Conservation (phyloP, 1,140 invertebrate genomes). For the Cydia strobilella region DNA sequence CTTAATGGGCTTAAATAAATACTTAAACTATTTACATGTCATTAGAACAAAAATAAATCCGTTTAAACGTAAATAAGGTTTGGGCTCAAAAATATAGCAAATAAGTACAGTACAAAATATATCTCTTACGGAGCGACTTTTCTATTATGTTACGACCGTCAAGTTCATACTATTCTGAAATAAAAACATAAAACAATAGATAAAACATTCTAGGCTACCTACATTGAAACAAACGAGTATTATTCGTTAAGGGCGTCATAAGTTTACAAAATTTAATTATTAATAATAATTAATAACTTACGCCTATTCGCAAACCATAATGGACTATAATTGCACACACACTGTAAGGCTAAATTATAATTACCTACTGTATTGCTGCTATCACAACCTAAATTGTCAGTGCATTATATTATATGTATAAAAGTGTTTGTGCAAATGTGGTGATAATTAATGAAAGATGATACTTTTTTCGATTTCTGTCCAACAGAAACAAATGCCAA, state of each 20-base stretch:
- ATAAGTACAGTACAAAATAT: neutral
- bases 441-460: too few species aligned
- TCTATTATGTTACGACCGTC: neutral
- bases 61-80: neutral
- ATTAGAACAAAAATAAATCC: conserved; percentile 25
- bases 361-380: neutral
- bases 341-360: neutral
- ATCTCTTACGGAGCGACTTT: neutral
- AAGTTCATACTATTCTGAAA: neutral
- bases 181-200: neutral
- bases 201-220: neutral
- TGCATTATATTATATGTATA: neutral
- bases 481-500: neutral
- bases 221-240: neutral
- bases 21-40: conserved; percentile 27
- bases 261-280: too few species aligned
- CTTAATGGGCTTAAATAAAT: neutral
- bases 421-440: neutral
- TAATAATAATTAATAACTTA: neutral
- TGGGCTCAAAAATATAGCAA: neutral
- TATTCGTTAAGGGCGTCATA: neutral
- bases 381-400: conserved; percentile 19
- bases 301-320: neutral
- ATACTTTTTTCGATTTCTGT: too few species aligned
- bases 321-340: neutral